phyloP scores from a whole-genome alignment of 2,797 vertebrate species.

The Falco peregrinus region DNA sequence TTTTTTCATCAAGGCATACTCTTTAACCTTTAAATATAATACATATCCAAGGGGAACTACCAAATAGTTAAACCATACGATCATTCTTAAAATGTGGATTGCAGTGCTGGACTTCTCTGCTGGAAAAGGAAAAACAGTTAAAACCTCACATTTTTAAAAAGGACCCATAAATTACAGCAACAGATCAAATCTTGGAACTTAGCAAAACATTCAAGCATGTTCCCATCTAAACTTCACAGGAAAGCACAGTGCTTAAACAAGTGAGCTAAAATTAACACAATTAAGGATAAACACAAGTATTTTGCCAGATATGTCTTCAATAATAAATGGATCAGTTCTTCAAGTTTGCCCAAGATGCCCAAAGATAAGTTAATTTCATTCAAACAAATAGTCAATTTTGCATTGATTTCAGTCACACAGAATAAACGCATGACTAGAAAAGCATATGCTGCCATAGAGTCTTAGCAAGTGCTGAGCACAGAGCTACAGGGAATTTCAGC shows the following conservation, averaged over 20 bases:
- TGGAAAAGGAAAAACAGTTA: neutral
- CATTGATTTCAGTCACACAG: neutral
- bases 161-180: neutral
- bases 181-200: neutral
- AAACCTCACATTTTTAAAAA: neutral
- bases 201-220: neutral
- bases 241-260: neutral
- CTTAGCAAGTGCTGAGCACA: neutral
- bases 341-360: neutral
- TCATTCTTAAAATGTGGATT: neutral
- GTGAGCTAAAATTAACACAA: neutral
- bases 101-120: neutral
- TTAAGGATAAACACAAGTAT: neutral
- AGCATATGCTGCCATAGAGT: neutral
- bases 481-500: slow-evolving; percentile 5
- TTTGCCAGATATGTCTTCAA: neutral
- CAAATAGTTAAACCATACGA: neutral
- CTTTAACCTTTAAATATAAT: slow-evolving; percentile 13
- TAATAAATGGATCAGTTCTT: neutral
- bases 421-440: neutral
- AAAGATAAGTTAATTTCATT: neutral
- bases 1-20: neutral
- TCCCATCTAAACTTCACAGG: neutral
- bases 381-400: neutral
- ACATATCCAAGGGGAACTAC: neutral